Percentiles rank a stretch among this genome's conserved stretches.
These are phyloP conservation scores for Phalacrocorax pelagicus DNA, from an alignment of 2,113 vertebrate genomes.

Conservation along the genomic window DNA sequence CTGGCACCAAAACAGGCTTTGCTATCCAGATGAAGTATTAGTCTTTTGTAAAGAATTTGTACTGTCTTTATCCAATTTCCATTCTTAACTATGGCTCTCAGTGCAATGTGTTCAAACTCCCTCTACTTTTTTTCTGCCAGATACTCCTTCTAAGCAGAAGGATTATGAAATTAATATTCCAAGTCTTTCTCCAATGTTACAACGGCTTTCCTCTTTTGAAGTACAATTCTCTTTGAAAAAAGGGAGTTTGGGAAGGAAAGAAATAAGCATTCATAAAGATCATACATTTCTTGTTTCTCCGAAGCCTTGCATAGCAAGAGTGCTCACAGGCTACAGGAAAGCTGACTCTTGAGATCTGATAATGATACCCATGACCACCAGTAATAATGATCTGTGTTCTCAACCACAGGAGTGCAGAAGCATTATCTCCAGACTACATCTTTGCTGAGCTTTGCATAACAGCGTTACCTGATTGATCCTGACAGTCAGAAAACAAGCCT, in stretches of 20 bases:
- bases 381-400: neutral
- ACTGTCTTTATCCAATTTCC: constrained; percentile 50
- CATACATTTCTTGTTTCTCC: neutral
- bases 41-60: constrained; percentile 57
- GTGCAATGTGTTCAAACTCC: neutral
- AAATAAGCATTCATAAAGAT: neutral
- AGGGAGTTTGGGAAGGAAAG: neutral
- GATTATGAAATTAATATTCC: constrained; percentile 29
- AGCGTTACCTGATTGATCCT: neutral
- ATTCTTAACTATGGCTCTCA: constrained; percentile 4
- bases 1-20: constrained; percentile 24
- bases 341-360: neutral
- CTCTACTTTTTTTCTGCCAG: neutral
- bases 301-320: neutral
- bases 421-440: neutral
- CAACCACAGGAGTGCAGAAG: neutral
- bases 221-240: neutral
- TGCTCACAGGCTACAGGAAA: neutral
- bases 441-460: neutral
- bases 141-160: neutral
- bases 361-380: neutral
- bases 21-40: constrained; percentile 48
- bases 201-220: neutral
- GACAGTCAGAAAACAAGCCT: neutral
- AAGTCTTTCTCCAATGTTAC: neutral